Evolutionary conservation across 2,888 invertebrate genomes (phyloP), one percentile per base, ranked within the genome.

Genomic region (Drosophila mercatorum): DNA sequence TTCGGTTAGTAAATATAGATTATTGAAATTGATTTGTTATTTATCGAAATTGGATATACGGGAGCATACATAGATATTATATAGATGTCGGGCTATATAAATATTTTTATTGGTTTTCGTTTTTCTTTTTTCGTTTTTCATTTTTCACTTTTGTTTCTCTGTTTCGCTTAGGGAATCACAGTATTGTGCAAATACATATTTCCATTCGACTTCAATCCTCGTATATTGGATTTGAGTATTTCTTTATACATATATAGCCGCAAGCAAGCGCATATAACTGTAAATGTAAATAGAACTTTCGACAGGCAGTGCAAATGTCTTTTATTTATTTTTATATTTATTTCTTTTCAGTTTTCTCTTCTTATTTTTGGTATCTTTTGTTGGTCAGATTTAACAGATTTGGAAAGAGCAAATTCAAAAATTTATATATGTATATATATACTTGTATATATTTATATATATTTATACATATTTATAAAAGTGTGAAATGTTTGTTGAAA

Each of bases 101-200:
- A 47, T 31, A 47, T 47, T 47, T 47, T 3, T 47, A n/a, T 47
- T 31, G n/a, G 10, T 10, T 31, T 28, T 28, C 28, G 2, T 22
- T 22, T 22, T n/a, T 28, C 28, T 28, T 5, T 28, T 3, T 28
- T 5, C 3, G 5, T 28, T 28, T 28, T 5, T 28, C 28, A 22
- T 22, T 22, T 22, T 2, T 22, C 22, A 22, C 2, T 22, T 28
- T 28, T 28, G 10, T 28, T 28, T 14, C 46, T 8, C 26, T 26
- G 26, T 28, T 7, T 47, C 14, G 3, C 46, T 31, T 2, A n/a
- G 28, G 83, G 82, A 87, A 88, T 83, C 85, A 88, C 83, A 88
- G 88, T 75, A 82, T 82, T 81, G 73, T 82, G 88, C 80, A 80
- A 72, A 75, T 57, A 63, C 61, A 41, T 63, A 31, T 51, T 52